A percentile compares a stretch with the other conserved stretches of the same genome.
Conservation (phyloP, 2,888 invertebrate genomes). For the Coronaproctus castanopsis region DNA sequence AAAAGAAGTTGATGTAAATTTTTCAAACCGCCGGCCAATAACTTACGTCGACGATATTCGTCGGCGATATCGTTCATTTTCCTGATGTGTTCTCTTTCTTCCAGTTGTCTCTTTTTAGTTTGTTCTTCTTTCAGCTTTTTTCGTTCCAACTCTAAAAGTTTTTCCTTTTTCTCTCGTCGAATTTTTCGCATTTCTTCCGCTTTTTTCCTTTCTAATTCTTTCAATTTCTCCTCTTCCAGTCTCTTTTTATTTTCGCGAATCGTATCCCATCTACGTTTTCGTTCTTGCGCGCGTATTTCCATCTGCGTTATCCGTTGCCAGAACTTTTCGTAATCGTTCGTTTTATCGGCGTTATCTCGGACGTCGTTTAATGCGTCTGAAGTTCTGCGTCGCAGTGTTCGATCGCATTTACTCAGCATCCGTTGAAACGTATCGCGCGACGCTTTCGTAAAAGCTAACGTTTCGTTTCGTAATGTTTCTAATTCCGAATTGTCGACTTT, state of each 20-base stretch:
- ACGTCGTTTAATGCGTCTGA: background rate
- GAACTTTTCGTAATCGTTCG: conserved; percentile 3
- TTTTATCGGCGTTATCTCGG: background rate
- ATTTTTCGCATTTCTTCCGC: conserved; percentile 3
- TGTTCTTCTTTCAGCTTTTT: conserved; percentile 5
- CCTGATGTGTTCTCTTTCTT: conserved; percentile 7
- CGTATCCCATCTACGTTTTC: conserved; percentile 5
- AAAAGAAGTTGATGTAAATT: background rate
- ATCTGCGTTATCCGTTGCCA: conserved; percentile 10
- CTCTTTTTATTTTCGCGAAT: conserved; percentile 5
- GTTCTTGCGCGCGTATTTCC: conserved; percentile 9
- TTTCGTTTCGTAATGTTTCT: background rate
- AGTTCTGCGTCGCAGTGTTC: conserved; percentile 1
- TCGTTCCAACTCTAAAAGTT: background rate
- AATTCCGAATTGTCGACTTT: background rate
- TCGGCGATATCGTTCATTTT: conserved; percentile 3
- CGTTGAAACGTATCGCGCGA: background rate
- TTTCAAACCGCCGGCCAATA: conserved; percentile 1
- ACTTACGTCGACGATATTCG: background rate
- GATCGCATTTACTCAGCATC: background rate
- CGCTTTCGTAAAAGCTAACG: background rate
- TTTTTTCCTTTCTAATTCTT: conserved; percentile 1
- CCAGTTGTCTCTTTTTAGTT: conserved; percentile 4
- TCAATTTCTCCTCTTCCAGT: conserved; percentile 5
- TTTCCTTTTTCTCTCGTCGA: conserved; percentile 5